These are phyloP conservation scores for Sorex fumeus DNA, from an alignment of 2,113 vertebrate species.

Conservation along the genomic window DNA sequence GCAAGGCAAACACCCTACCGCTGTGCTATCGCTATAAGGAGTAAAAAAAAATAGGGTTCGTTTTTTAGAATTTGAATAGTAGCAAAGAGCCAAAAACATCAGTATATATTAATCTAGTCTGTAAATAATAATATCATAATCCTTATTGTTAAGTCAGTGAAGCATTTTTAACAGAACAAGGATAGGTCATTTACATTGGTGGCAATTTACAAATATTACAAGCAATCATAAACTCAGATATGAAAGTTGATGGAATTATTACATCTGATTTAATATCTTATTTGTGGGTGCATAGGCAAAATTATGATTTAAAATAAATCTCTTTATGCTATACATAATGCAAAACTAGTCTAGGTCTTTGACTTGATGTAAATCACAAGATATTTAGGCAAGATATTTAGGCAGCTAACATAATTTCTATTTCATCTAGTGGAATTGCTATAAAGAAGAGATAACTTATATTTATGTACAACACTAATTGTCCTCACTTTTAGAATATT, in stretches of 20 bases:
- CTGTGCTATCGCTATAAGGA: too few relatives aligned
- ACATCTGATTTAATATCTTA: not conserved
- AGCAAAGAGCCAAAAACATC: not conserved
- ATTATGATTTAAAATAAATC: not conserved
- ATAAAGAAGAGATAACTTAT: not conserved
- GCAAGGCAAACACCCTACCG: too few relatives aligned
- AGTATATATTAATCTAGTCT: not conserved
- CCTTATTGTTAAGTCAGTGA: not conserved
- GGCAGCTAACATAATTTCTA: constrained; percentile 15
- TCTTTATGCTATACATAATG: not conserved
- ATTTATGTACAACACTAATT: not conserved
- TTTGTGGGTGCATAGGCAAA: not conserved
- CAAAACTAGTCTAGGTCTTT: not conserved
- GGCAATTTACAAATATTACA: not conserved
- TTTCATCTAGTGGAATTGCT: not conserved
- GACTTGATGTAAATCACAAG: not conserved
- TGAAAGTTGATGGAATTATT: not conserved
- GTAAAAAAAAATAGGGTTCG: not conserved
- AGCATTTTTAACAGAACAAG: not conserved
- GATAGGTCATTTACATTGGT: not conserved
- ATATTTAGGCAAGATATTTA: constrained; percentile 6
- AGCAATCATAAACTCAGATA: not conserved
- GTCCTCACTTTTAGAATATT: not conserved
- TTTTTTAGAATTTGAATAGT: constrained; percentile 29
- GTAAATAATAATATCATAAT: not conserved